Conservation (phyloP, 2,888 invertebrate species). For the Shargacucullia verbasci region DNA sequence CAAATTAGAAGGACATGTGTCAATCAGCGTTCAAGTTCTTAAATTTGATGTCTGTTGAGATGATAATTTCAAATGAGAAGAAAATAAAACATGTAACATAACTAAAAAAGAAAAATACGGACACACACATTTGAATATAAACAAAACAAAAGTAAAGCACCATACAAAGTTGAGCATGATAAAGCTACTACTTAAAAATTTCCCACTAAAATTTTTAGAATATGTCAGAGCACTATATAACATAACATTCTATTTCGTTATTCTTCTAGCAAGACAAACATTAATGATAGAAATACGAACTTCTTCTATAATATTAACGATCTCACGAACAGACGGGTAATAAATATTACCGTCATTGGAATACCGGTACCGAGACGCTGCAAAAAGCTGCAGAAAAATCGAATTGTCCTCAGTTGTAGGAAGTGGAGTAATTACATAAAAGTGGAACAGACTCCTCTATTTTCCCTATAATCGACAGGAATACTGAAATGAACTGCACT, state of each 20-base stretch:
- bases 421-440: constrained; percentile 1
- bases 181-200: neutral
- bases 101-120: too few relatives aligned
- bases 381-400: neutral
- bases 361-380: neutral
- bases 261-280: neutral
- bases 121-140: too few relatives aligned
- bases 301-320: neutral
- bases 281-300: neutral
- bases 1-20: neutral
- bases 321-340: neutral
- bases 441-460: neutral
- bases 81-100: constrained; percentile 7
- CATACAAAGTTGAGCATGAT: neutral
- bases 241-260: too few relatives aligned
- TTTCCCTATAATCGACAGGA: neutral
- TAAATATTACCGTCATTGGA: constrained; percentile 1
- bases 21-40: neutral
- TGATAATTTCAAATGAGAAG: neutral
- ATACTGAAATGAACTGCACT: constrained; percentile 7
- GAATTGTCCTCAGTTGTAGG: neutral
- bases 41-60: too few relatives aligned
- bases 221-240: neutral
- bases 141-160: neutral
- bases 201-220: neutral